These are phyloP conservation scores for Platichthys flesus DNA, from an alignment of 2,113 vertebrate species.

Conservation along the genomic window DNA sequence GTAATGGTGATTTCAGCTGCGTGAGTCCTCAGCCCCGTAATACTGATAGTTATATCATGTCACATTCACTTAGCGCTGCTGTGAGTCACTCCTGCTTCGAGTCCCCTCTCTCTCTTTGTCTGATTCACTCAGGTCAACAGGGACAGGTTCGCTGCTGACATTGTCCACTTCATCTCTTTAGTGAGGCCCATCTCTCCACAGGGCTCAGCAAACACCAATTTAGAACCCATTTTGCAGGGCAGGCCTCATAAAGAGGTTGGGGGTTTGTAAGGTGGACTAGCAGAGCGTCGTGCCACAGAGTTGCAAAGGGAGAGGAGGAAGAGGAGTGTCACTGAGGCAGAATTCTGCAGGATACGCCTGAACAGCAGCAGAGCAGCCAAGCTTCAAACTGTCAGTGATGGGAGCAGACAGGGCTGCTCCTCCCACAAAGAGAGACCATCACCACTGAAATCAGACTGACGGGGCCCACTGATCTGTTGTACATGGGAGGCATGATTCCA, in stretches of 20 bases:
- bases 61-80: background rate
- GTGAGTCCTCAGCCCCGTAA: background rate
- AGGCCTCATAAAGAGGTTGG: slow-evolving; percentile 12
- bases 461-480: background rate
- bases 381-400: slow-evolving; percentile 44
- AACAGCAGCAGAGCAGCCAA: slow-evolving; percentile 33
- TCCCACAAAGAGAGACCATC: background rate
- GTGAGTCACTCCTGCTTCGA: background rate
- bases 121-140: slow-evolving; percentile 24
- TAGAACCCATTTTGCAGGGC: slow-evolving; percentile 6
- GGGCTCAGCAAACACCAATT: slow-evolving; percentile 6
- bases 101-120: background rate
- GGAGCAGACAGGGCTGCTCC: background rate
- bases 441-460: background rate
- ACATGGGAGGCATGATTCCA: background rate
- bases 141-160: slow-evolving; percentile 28
- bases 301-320: background rate
- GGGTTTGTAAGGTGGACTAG: too few relatives aligned
- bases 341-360: slow-evolving; percentile 33
- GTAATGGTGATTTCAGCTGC: too few relatives aligned
- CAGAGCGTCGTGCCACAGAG: too few relatives aligned
- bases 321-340: slow-evolving; percentile 32
- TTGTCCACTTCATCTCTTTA: slow-evolving; percentile 9
- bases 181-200: too few relatives aligned
- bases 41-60: background rate